These are phyloP conservation scores for Eupristina koningsbergeri DNA, from an alignment of 1,140 invertebrate genomes.

Conservation along the genomic window DNA sequence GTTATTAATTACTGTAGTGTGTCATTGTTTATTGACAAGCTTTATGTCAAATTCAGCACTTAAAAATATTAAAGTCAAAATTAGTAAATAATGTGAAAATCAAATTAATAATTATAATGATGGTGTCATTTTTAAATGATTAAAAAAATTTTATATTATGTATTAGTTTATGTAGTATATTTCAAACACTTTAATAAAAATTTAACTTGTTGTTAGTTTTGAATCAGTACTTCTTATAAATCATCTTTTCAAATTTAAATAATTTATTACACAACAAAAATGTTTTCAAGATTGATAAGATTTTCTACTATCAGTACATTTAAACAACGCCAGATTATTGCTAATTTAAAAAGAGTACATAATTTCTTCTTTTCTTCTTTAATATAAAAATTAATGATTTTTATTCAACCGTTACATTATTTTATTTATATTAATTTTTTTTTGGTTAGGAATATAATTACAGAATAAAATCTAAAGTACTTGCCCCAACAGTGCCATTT, in stretches of 20 bases:
- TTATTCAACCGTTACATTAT: background rate
- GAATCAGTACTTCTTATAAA: background rate
- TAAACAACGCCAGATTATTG: constrained; percentile 30
- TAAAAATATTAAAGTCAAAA: background rate
- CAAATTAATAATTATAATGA: background rate
- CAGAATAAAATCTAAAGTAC: background rate
- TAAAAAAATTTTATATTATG: background rate
- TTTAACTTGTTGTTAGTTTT: background rate
- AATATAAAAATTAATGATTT: background rate
- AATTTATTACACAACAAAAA: constrained; percentile 24
- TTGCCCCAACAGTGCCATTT: constrained; percentile 27
- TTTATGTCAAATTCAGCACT: background rate
- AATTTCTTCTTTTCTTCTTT: background rate
- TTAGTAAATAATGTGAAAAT: background rate
- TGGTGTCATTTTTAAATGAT: background rate
- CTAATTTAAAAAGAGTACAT: constrained; percentile 27
- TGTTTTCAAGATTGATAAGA: constrained; percentile 42
- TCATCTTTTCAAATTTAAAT: background rate
- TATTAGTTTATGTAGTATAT: background rate
- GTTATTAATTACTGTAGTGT: background rate
- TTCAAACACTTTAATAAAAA: background rate
- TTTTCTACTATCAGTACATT: constrained; percentile 9
- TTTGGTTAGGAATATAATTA: constrained; percentile 22
- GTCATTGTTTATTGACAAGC: background rate
- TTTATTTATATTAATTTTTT: background rate